A percentile compares a stretch with the other conserved stretches of the same genome.
These are phyloP conservation scores for Cynoglossus semilaevis DNA, from an alignment of 2,113 vertebrate genomes.

Conservation along the genomic window DNA sequence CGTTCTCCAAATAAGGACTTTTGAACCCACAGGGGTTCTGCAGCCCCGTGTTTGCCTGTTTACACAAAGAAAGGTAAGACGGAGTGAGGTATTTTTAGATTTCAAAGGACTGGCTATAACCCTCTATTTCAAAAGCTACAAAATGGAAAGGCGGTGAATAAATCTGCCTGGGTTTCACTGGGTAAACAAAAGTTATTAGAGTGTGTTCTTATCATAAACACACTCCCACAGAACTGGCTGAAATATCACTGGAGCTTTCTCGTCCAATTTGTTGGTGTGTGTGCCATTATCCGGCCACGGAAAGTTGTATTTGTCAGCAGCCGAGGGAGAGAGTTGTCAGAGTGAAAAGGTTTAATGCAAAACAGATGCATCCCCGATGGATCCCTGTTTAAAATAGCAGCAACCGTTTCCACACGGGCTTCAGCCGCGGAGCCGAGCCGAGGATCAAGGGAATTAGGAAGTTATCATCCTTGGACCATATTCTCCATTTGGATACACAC, in stretches of 20 bases:
- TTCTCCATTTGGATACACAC: constrained; percentile 56
- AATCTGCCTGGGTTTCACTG: neutral
- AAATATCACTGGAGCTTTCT: constrained; percentile 31
- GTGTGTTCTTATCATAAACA: neutral
- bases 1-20: constrained; percentile 73
- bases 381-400: constrained; percentile 70
- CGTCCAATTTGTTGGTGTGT: constrained; percentile 32
- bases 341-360: constrained; percentile 69
- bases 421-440: constrained; percentile 37
- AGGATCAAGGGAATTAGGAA: constrained; percentile 63
- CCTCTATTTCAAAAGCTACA: constrained; percentile 8
- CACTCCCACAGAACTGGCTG: constrained; percentile 8
- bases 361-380: constrained; percentile 68
- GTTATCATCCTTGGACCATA: constrained; percentile 51
- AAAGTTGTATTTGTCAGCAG: constrained; percentile 63
- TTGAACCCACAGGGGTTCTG: constrained; percentile 44
- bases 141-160: neutral
- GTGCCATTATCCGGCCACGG: constrained; percentile 29
- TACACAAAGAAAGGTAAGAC: constrained; percentile 60
- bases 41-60: constrained; percentile 56
- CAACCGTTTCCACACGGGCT: constrained; percentile 55
- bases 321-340: constrained; percentile 52
- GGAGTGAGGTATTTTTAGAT: constrained; percentile 68
- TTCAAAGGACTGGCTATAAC: constrained; percentile 54
- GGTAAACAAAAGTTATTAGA: neutral